Evolutionary conservation across 2,113 vertebrate genomes (phyloP).

Genomic region (Menura novaehollandiae): DNA sequence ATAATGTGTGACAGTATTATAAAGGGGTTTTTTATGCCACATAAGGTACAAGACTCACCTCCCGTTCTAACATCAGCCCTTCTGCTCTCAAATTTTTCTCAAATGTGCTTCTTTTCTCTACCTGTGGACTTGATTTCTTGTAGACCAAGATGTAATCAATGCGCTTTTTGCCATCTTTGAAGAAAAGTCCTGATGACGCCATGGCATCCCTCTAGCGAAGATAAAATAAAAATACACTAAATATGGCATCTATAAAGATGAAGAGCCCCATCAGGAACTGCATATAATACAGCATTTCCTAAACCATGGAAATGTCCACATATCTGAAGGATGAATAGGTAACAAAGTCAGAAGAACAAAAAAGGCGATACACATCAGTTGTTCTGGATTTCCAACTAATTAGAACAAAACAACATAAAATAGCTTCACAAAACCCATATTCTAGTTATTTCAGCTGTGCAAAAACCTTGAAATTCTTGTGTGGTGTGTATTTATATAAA

Average conservation of each 20-base stretch:
- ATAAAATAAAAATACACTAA: background rate
- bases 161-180: slow-evolving; percentile 94
- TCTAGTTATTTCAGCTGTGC: background rate
- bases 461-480: background rate
- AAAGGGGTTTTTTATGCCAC: accelerated
- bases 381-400: background rate
- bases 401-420: background rate
- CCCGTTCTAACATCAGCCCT: slow-evolving; percentile 95
- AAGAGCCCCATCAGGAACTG: background rate
- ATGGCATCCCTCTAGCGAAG: slow-evolving; percentile 64
- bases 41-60: slow-evolving; percentile 74
- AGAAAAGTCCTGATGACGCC: slow-evolving; percentile 83
- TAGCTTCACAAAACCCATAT: background rate
- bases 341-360: background rate
- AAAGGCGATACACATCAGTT: background rate
- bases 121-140: slow-evolving; percentile 91
- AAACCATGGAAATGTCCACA: background rate
- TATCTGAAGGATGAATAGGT: background rate
- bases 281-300: background rate
- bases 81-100: slow-evolving; percentile 96
- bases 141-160: slow-evolving; percentile 98
- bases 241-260: background rate
- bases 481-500: background rate
- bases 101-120: slow-evolving; percentile 95
- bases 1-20: background rate